These are phyloP conservation scores for Hippocampus abdominalis DNA, from an alignment of 2,113 vertebrate genomes.

Conservation along the genomic window DNA sequence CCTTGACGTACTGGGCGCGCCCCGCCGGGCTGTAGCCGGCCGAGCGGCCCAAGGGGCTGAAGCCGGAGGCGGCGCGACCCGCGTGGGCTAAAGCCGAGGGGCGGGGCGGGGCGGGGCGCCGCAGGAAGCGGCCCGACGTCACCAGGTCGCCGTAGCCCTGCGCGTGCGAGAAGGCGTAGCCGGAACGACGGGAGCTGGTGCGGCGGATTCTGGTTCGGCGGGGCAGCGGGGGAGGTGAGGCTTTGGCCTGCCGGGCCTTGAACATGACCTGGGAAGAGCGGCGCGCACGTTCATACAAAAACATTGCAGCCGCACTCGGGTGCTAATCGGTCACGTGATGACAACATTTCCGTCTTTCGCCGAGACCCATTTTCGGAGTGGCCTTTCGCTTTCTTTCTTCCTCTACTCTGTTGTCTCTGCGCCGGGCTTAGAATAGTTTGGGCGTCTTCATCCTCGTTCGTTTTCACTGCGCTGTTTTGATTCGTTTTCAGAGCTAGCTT, in stretches of 20 bases:
- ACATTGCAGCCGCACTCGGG: no score
- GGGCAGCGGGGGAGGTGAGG: conserved; percentile 58
- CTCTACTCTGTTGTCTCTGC: no score
- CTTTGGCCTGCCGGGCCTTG: conserved; percentile 77
- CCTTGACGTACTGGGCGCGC: conserved; percentile 56
- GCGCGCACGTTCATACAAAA: neutral
- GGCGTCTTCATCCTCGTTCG: no score
- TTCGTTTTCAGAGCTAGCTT: no score
- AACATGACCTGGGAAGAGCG: conserved; percentile 72
- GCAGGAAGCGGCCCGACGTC: conserved; percentile 82
- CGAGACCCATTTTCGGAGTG: no score
- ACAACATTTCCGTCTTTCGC: no score
- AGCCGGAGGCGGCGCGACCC: conserved; percentile 53
- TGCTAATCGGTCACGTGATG: neutral
- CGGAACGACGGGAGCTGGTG: conserved; percentile 80
- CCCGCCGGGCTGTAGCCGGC: conserved; percentile 73
- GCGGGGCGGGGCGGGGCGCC: conserved; percentile 45
- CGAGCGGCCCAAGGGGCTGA: conserved; percentile 70
- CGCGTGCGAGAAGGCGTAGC: conserved; percentile 92
- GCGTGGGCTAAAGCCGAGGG: conserved; percentile 43
- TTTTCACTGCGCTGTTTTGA: no score
- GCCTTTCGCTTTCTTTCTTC: no score
- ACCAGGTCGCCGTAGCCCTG: conserved; percentile 90
- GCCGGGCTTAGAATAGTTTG: no score
- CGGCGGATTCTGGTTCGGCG: conserved; percentile 65